These are phyloP conservation scores for Parascotia fuliginaria DNA, from an alignment of 2,888 invertebrate species.

Conservation along the genomic window DNA sequence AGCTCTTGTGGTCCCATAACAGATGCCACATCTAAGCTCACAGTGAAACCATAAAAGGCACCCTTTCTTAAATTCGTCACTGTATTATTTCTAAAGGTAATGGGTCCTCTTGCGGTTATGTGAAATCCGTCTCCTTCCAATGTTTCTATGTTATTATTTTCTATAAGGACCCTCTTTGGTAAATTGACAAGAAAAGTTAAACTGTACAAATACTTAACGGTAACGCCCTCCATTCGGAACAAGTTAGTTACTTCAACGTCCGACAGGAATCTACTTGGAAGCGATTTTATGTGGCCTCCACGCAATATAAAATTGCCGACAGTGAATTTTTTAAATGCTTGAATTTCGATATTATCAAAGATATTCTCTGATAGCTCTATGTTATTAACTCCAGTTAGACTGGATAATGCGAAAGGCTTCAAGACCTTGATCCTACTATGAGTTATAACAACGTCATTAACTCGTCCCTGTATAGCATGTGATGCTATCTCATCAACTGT, in stretches of 20 bases:
- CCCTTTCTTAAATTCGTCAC: constrained; percentile 85
- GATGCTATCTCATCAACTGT: constrained; percentile 84
- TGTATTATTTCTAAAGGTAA: constrained; percentile 88
- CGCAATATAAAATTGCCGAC: constrained; percentile 88
- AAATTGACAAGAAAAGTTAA: constrained; percentile 89
- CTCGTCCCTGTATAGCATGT: constrained; percentile 89
- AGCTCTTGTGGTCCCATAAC: constrained; percentile 78
- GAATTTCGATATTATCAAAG: constrained; percentile 87
- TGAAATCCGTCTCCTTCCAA: constrained; percentile 89
- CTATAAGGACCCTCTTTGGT: constrained; percentile 87
- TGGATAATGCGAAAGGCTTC: constrained; percentile 91
- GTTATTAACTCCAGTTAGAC: constrained; percentile 87
- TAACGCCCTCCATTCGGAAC: constrained; percentile 88
- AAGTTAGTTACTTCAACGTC: constrained; percentile 89
- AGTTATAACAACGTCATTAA: constrained; percentile 88
- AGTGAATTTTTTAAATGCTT: constrained; percentile 93
- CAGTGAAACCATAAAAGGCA: constrained; percentile 87
- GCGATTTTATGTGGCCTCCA: constrained; percentile 85
- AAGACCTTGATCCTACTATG: constrained; percentile 87
- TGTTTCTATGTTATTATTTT: constrained; percentile 84
- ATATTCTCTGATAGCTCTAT: constrained; percentile 87
- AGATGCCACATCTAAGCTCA: constrained; percentile 77
- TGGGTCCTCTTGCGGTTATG: constrained; percentile 86
- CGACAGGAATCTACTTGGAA: constrained; percentile 90
- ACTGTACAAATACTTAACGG: constrained; percentile 87